Base-by-base conservation (phyloP, 2,797 vertebrate genomes). In the Clarias platycephalus region DNA sequence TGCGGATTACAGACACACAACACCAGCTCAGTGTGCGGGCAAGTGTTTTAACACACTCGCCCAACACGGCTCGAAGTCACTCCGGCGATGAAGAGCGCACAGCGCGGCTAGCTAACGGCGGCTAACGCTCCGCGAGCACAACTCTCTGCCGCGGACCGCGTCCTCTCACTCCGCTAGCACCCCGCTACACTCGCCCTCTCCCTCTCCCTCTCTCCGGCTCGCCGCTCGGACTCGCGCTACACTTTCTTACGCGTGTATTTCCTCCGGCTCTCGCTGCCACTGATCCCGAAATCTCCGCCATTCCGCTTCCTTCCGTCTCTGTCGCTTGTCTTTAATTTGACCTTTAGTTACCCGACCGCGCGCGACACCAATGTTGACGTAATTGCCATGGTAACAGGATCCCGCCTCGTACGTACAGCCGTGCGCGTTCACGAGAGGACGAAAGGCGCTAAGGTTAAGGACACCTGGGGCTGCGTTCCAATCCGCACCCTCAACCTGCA, bases 271-370 rank as follows among this genome's bases (percentile, higher is more conserved):
- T 67, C 70, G 49, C 80, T 80, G 89, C 82, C 85, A 87, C 86
- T 83, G 81, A 82, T 82, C 67, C 77, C 87, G 88, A 44, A 60
- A 53, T 84, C 87, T 89, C 89, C 90, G 90, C 89, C 90, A 90
- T 90, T 91, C 90, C 75, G 85, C 89, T 89, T 90, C 88, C 89
- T 91, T 92, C 90, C 89, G 89, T 92, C 89, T 91, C 89, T 88
- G 75, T 85, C 81, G 81, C 89, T 91, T 86, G 90, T 90, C 90
- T 92, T 92, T 91, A 90, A 83, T 90, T 91, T 92, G 91, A 92
- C 91, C 91, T 92, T 92, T 91, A 91, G 91, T 92, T 91, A 91
- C 90, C 91, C 91, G 90, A 90, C 91, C 90, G 91, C 90, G 88
- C 90, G 89, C 91, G 91, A 91, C 91, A 91, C 91, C 90, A 88